These are phyloP conservation scores for Panorpa germanica DNA, from an alignment of 2,888 invertebrate genomes.

Conservation along the genomic window DNA sequence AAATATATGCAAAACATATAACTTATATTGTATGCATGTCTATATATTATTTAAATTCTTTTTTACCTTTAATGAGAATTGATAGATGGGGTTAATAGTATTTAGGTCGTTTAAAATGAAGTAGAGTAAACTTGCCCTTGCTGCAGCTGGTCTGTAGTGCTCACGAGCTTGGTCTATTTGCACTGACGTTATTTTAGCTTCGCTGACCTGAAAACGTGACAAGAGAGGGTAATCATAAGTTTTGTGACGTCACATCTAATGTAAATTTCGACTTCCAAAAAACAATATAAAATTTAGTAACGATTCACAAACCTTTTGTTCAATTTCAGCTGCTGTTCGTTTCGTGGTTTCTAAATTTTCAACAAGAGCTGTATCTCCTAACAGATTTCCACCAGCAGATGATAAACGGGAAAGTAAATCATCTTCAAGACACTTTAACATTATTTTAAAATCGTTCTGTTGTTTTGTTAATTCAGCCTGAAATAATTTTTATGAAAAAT, in stretches of 20 bases:
- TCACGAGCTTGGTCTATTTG: constrained; percentile 90
- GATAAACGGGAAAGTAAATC: constrained; percentile 77
- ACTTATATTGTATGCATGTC: background rate
- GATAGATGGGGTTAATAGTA: constrained; percentile 92
- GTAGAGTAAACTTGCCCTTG: constrained; percentile 81
- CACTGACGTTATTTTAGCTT: constrained; percentile 79
- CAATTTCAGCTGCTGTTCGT: constrained; percentile 88
- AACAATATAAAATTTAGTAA: background rate
- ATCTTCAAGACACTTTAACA: constrained; percentile 81
- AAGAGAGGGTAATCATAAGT: too few species aligned
- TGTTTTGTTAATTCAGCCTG: constrained; percentile 82
- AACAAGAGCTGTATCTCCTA: constrained; percentile 86
- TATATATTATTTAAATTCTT: background rate
- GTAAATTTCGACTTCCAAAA: background rate
- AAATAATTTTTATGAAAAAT: constrained; percentile 12
- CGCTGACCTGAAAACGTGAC: constrained; percentile 36
- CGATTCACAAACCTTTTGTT: constrained; percentile 37
- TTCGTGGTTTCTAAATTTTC: constrained; percentile 95
- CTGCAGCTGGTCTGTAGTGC: constrained; percentile 57
- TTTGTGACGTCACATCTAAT: background rate
- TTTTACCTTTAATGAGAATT: constrained; percentile 80
- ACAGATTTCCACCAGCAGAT: constrained; percentile 80
- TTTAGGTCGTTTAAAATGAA: constrained; percentile 90
- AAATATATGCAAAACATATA: constrained; percentile 15
- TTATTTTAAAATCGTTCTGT: constrained; percentile 94